A percentile compares a stretch with the other conserved stretches of the same genome.
phyloP scores from a whole-genome alignment of 2,888 invertebrate species.

The Zaprionus lineosus region DNA sequence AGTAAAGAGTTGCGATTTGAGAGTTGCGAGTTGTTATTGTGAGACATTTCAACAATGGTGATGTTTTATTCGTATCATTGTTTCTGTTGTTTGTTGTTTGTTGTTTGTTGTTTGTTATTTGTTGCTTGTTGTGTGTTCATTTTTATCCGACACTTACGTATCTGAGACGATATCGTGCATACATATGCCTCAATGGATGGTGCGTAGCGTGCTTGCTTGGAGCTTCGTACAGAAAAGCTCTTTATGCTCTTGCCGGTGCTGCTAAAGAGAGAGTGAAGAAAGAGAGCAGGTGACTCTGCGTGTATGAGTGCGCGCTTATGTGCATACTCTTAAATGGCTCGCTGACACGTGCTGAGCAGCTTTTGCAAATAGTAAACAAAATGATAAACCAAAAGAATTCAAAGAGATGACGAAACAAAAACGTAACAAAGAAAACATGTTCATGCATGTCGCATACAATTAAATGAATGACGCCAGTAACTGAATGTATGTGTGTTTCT shows the following conservation, averaged over 20 bases:
- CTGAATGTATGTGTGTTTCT: constrained; percentile 9
- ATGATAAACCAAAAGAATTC: constrained; percentile 43
- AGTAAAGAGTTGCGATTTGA: too few species aligned
- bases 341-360: constrained; percentile 65
- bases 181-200: constrained; percentile 54
- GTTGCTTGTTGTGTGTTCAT: constrained; percentile 8
- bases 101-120: constrained; percentile 13
- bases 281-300: constrained; percentile 29
- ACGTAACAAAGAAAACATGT: constrained; percentile 43
- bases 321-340: constrained; percentile 34
- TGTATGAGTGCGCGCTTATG: constrained; percentile 7
- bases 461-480: constrained; percentile 28
- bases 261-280: constrained; percentile 52
- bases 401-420: constrained; percentile 19
- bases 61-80: constrained; percentile 22
- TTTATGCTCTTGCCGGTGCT: constrained; percentile 60
- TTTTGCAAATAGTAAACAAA: constrained; percentile 67
- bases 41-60: too few species aligned
- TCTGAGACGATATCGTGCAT: constrained; percentile 48
- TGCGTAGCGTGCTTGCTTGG: constrained; percentile 64
- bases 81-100: background rate
- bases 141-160: constrained; percentile 58
- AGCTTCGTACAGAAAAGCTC: constrained; percentile 65
- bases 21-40: too few species aligned
- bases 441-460: constrained; percentile 50